These are phyloP conservation scores for Zele albiditarsus DNA, from an alignment of 2,888 invertebrate species.

Conservation along the genomic window DNA sequence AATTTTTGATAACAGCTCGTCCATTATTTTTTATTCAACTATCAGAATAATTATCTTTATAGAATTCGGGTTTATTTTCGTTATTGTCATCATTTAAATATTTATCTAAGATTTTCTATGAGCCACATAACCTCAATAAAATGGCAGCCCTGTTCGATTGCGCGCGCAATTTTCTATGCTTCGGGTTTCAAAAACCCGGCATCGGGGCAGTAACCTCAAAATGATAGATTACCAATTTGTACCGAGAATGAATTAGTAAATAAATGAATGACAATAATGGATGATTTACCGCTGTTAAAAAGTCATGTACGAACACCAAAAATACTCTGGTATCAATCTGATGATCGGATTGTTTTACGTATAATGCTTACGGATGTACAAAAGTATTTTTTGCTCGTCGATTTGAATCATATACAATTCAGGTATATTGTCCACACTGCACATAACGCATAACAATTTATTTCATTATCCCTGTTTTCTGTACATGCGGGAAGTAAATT, in stretches of 20 bases:
- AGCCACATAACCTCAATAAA: not conserved
- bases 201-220: not conserved
- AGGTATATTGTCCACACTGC: slow-evolving; percentile 56
- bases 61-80: not conserved
- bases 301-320: slow-evolving; percentile 52
- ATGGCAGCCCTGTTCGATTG: not conserved
- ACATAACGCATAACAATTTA: not conserved
- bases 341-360: slow-evolving; percentile 57
- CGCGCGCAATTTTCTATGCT: not conserved
- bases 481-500: not conserved
- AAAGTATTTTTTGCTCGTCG: slow-evolving; percentile 61
- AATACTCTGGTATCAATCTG: slow-evolving; percentile 67
- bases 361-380: slow-evolving; percentile 62
- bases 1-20: too few species aligned
- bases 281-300: slow-evolving; percentile 13
- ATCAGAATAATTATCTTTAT: too few species aligned
- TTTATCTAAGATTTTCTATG: not conserved
- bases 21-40: too few species aligned
- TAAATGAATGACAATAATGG: slow-evolving; percentile 22
- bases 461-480: not conserved
- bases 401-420: slow-evolving; percentile 59
- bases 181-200: too few species aligned
- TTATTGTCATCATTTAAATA: not conserved
- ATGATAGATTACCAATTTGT: not conserved
- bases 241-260: not conserved